Evolutionary conservation across 2,797 vertebrate genomes (phyloP).

Genomic region (Aythya fuligula): DNA sequence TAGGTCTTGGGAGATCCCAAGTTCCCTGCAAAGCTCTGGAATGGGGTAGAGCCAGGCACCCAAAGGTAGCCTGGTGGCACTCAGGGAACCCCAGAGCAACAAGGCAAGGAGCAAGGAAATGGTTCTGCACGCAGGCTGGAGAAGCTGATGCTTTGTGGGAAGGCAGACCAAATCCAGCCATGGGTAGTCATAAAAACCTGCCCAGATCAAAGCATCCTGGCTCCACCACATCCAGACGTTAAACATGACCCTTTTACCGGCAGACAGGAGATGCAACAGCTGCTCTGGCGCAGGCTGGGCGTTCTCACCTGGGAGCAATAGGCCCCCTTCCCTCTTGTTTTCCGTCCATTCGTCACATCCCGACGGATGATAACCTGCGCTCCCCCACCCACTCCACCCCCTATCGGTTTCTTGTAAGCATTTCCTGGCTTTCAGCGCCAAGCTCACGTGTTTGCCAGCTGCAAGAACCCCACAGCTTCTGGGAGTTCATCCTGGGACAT

Average conservation of each 20-base stretch:
- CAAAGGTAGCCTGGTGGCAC: rapidly evolving
- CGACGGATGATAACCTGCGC: neutral
- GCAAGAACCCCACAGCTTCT: neutral
- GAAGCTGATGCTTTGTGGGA: neutral
- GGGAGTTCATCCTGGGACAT: neutral
- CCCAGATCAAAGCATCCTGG: neutral
- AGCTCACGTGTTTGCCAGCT: neutral
- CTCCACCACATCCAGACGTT: neutral
- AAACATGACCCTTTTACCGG: neutral
- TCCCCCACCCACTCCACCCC: slow-evolving; percentile 31
- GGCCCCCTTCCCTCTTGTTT: slow-evolving; percentile 44
- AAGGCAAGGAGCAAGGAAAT: neutral
- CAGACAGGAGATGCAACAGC: neutral
- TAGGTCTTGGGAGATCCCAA: neutral
- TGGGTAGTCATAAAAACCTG: neutral
- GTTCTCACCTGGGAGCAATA: neutral
- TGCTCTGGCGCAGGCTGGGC: neutral
- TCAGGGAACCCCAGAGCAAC: neutral
- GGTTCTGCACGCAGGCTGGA: neutral
- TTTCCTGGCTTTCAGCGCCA: neutral
- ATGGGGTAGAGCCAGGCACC: neutral
- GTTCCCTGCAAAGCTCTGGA: neutral
- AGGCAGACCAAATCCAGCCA: neutral
- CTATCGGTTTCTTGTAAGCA: slow-evolving; percentile 32
- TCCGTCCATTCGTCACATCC: slow-evolving; percentile 15